phyloP scores from a whole-genome alignment of 2,888 invertebrate species.

The Rhopalosiphum nymphaeae region DNA sequence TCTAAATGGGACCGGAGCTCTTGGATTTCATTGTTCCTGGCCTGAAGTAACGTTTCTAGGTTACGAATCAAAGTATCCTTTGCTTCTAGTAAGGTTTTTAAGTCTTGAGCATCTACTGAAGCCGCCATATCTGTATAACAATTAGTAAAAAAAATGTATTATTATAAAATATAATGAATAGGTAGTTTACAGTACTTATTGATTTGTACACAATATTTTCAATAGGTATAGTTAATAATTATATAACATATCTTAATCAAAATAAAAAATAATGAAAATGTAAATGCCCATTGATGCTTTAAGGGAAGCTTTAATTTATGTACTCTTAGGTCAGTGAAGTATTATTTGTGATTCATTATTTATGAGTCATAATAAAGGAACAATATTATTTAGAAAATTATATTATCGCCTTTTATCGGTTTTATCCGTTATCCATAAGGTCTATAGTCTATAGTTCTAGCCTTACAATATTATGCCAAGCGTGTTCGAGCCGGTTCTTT shows the following conservation, averaged over 20 bases:
- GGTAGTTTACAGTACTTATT: not conserved
- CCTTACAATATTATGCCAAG: not conserved
- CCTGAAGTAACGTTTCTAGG: conserved; percentile 79
- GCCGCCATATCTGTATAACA: conserved; percentile 67
- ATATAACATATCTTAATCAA: not conserved
- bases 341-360: not conserved
- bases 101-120: conserved; percentile 70
- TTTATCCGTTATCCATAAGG: not conserved
- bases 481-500: not conserved
- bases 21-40: conserved; percentile 83
- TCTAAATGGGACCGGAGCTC: conserved; percentile 89
- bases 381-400: not conserved
- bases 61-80: conserved; percentile 84
- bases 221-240: not conserved
- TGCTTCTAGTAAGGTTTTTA: conserved; percentile 71
- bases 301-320: not conserved
- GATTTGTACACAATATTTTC: not conserved
- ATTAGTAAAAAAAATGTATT: not conserved
- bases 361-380: not conserved
- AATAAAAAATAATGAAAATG: not conserved
- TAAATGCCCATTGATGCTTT: not conserved
- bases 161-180: not conserved
- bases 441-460: not conserved
- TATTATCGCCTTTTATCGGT: no score
- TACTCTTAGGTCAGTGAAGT: not conserved